These are phyloP conservation scores for Rhegmatorhina hoffmannsi DNA, from an alignment of 2,113 vertebrate genomes.

Conservation along the genomic window DNA sequence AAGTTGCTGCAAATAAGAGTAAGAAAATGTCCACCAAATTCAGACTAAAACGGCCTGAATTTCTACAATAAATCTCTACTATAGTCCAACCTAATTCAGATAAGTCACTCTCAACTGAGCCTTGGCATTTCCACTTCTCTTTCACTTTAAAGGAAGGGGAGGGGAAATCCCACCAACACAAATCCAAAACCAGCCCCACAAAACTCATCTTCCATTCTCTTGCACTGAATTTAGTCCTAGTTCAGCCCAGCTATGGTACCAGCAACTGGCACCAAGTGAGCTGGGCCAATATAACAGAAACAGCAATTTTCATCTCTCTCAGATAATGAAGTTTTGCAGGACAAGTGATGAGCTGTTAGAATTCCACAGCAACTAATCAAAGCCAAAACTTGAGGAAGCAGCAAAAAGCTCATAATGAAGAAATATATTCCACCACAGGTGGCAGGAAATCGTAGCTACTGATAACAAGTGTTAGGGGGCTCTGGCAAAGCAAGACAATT, in stretches of 20 bases:
- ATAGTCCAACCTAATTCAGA: background rate
- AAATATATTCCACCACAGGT: constrained; percentile 44
- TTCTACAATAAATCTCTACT: background rate
- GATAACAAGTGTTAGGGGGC: constrained; percentile 34
- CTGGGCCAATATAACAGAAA: background rate
- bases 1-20: background rate
- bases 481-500: constrained; percentile 27
- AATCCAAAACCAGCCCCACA: background rate
- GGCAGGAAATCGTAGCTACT: constrained; percentile 58
- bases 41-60: background rate
- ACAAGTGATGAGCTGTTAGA: background rate
- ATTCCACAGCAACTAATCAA: constrained; percentile 26
- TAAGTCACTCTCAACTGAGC: background rate
- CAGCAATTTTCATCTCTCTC: background rate
- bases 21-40: background rate
- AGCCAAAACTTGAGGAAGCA: constrained; percentile 29
- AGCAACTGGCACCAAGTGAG: background rate
- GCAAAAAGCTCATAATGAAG: constrained; percentile 48
- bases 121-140: background rate
- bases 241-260: background rate
- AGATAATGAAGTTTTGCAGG: background rate
- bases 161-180: accelerated
- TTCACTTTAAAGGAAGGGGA: background rate
- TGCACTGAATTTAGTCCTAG: background rate
- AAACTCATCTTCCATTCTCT: background rate